phyloP scores from a whole-genome alignment of 2,113 vertebrate species.

The Silurus meridionalis region DNA sequence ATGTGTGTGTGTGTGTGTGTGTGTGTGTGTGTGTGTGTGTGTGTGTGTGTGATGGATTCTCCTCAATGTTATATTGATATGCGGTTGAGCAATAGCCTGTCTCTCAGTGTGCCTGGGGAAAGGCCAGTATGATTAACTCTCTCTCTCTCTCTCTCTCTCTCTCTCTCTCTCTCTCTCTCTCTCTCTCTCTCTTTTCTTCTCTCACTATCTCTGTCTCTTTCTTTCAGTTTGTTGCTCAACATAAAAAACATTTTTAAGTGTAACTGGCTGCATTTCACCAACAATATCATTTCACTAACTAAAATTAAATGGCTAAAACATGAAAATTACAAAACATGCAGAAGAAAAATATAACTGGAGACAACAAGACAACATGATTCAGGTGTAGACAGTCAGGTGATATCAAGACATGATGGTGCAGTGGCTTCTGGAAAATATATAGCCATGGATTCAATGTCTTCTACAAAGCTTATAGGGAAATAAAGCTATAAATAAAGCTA shows the following conservation, averaged over 20 bases:
- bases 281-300: neutral
- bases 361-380: too few relatives aligned
- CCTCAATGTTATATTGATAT: slow-evolving; percentile 34
- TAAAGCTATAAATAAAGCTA: too few relatives aligned
- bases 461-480: too few relatives aligned
- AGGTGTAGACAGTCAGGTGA: too few relatives aligned
- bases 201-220: neutral
- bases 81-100: slow-evolving; percentile 29
- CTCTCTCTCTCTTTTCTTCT: neutral
- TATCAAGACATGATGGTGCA: too few relatives aligned
- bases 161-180: neutral
- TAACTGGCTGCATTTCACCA: neutral
- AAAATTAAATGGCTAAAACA: neutral
- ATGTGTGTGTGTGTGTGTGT: slow-evolving; percentile 41
- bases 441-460: too few relatives aligned
- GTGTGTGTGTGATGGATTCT: slow-evolving; percentile 31
- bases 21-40: slow-evolving; percentile 33
- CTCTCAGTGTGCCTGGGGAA: slow-evolving; percentile 28
- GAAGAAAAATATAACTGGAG: too few relatives aligned
- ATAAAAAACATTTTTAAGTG: neutral
- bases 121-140: slow-evolving; percentile 37
- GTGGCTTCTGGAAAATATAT: too few relatives aligned
- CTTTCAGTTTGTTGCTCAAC: neutral
- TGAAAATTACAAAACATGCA: too few relatives aligned
- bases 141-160: neutral